phyloP scores from a whole-genome alignment of 2,113 vertebrate genomes.

The Eptesicus fuscus region DNA sequence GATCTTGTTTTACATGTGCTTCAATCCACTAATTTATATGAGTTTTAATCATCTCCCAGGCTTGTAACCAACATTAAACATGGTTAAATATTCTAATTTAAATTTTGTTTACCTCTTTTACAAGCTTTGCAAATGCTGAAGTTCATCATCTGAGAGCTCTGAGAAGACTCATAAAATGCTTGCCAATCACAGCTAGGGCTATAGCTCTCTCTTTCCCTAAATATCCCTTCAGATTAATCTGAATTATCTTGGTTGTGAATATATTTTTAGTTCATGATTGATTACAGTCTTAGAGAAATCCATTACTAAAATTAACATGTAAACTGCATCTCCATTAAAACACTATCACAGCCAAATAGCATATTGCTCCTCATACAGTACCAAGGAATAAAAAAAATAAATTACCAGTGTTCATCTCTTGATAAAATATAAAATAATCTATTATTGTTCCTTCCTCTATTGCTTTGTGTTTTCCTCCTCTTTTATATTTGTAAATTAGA shows the following conservation, averaged over 20 bases:
- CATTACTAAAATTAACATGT: slow-evolving; percentile 1
- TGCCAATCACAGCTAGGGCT: background rate
- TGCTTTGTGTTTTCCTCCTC: background rate
- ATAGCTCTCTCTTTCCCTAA: background rate
- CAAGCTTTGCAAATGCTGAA: background rate
- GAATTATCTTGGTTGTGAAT: slow-evolving; percentile 17
- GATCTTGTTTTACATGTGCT: background rate
- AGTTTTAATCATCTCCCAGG: background rate
- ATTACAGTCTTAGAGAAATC: background rate
- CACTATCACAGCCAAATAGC: background rate
- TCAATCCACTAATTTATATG: background rate
- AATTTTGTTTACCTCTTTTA: background rate
- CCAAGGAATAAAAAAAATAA: background rate
- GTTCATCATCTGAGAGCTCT: background rate
- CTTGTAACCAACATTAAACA: background rate
- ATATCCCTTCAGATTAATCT: background rate
- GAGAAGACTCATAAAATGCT: background rate
- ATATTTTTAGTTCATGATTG: background rate
- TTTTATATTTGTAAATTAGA: background rate
- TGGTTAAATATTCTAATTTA: background rate
- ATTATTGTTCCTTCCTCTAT: background rate
- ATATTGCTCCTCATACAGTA: background rate
- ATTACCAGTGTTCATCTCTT: background rate
- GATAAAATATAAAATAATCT: background rate
- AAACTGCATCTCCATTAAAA: slow-evolving; percentile 5